Base-by-base conservation (phyloP, 2,797 vertebrate genomes). In the Synanceia verrucosa region DNA sequence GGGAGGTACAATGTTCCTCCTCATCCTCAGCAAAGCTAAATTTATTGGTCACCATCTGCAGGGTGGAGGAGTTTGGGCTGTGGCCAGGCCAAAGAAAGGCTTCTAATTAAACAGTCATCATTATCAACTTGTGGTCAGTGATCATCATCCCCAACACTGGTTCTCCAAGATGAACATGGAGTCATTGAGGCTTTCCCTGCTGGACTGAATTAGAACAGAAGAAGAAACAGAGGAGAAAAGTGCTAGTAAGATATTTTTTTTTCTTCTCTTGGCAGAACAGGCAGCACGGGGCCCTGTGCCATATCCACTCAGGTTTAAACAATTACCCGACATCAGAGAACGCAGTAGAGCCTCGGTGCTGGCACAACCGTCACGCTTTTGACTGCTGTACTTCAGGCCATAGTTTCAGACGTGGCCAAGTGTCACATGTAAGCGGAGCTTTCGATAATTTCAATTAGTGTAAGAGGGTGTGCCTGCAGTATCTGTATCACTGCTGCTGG, bases 31-130 rank as follows among this genome's bases (percentile, higher is more conserved):
- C 83, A 80, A 88, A 86, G 93, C 94, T 94, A 94, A 92, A 95
- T 95, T 93, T 94, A 94, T 94, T 94, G 93, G 93, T 93, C 75
- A 82, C 92, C 94, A 94, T 94, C 92, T 94, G 93, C 87, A 94
- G 94, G 94, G 93, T 92, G 94, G 94, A 95, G 93, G 87, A 95
- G 91, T 87, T 91, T 93, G 92, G 92, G 81, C 83, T 84, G 81
- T 67, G 89, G 93, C 91, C 93, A 94, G 92, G 87, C 92, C 91
- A 89, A 89, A 91, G 91, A 94, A 93, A 94, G 92, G 91, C 94
- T 94, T 95, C 93, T 95, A 95, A 95, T 95, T 95, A 95, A 95
- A 94, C 88, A 92, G 92, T 94, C 94, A 95, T 95, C 94, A 95
- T 95, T 95, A 95, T 95, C 94, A 94, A 94, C 92, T 90, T 91